These are phyloP conservation scores for Dolichallabes microphthalmus DNA, from an alignment of 2,113 vertebrate species.

Conservation along the genomic window DNA sequence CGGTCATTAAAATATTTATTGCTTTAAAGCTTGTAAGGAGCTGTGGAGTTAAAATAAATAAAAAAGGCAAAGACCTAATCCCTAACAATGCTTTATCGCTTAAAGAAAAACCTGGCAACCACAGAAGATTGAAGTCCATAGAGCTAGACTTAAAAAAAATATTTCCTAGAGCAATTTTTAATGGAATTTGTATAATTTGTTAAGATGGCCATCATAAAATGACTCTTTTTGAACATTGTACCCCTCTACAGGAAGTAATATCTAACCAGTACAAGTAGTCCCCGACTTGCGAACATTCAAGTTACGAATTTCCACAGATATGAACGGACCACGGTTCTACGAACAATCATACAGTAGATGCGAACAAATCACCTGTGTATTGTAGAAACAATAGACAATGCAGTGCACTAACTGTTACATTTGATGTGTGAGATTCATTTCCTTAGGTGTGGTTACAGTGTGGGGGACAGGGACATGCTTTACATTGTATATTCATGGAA, in stretches of 20 bases:
- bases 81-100: not conserved
- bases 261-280: not conserved
- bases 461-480: too few species aligned
- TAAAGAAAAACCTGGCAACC: not conserved
- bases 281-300: too few species aligned
- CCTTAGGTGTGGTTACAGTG: too few species aligned
- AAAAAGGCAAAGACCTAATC: not conserved
- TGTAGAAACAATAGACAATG: too few species aligned
- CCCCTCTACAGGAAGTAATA: not conserved
- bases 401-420: too few species aligned
- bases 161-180: not conserved
- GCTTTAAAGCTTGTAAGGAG: not conserved
- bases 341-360: too few species aligned
- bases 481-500: too few species aligned
- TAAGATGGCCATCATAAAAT: not conserved
- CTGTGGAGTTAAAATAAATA: not conserved
- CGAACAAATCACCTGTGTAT: too few species aligned
- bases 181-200: too few species aligned
- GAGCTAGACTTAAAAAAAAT: not conserved
- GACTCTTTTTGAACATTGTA: not conserved
- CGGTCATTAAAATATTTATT: not conserved
- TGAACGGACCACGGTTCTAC: too few species aligned
- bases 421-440: too few species aligned
- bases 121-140: not conserved
- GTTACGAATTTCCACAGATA: too few species aligned